Base-by-base conservation (phyloP, 1,140 invertebrate species). In the Drosophila simulans region DNA sequence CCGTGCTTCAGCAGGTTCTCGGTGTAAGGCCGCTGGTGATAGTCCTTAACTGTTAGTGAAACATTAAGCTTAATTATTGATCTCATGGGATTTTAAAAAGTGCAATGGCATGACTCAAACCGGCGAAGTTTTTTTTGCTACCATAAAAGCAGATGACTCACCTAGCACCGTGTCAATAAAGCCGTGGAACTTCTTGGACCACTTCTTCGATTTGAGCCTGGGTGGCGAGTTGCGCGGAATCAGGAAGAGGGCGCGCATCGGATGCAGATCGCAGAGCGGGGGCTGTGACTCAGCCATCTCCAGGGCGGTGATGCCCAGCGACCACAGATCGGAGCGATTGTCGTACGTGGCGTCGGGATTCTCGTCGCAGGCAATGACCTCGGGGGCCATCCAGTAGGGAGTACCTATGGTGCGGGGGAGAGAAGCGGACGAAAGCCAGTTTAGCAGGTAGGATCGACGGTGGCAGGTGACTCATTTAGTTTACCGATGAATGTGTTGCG, bases 231-330 rank as follows among this genome's bases (percentile, higher is more conserved):
- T 99, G 91, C 99, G 95, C 64, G 99, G 99, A 93, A 99, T 99
- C 66, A 99, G 95, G 93, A 99, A 99, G 48, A 99, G 94, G 70
- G 98, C 95, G 92, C 99, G 95, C 99, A 99, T 99, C 39, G 99
- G 99, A 95, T 99, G 99, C 92, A 99, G 95, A 94, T 99, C 99
- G 94, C 97, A 98, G 75, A 99, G 95, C 83, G 98, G 99, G 59
- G 99, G 99, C 93, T 99, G 98, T 92, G 98, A 99, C 94, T 99
- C 99, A 45, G 99, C 99, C 99, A 99, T 99, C 95, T 99, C 99
- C 73, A 99, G 94, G 34, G 98, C 98, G 37, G 98, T 99, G 85
- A 99, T 99, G 86, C 98, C 99, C 69, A 99, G 94, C 48, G 98
- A 99, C 99, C 99, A 99, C 49, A 99, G 94, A 93, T 99, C 99